Conservation (phyloP, 2,797 vertebrate species). For the Coluber constrictor region DNA sequence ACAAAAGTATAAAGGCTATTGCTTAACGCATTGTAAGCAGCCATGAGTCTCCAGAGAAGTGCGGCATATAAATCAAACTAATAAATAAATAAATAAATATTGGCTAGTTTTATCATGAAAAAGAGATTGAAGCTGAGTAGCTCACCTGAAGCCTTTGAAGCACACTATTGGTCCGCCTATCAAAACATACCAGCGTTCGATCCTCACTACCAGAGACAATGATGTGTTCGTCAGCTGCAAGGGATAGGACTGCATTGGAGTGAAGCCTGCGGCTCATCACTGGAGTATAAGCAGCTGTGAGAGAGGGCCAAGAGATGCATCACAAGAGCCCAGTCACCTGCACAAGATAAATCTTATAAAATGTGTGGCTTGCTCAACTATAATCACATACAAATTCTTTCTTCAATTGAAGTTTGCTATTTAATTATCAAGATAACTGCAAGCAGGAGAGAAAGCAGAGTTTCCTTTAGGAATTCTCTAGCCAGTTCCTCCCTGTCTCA, state of each 20-base stretch:
- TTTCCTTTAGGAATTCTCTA: neutral
- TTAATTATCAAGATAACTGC: neutral
- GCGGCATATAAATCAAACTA: too few species aligned
- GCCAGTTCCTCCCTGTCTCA: neutral
- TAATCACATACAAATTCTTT: neutral
- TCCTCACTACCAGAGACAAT: slow-evolving; percentile 89
- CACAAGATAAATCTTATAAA: neutral
- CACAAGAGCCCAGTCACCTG: slow-evolving; percentile 4
- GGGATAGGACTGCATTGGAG: slow-evolving; percentile 77
- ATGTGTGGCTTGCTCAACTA: neutral
- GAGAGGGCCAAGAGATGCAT: neutral
- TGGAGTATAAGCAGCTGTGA: slow-evolving; percentile 72
- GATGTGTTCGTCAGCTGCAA: slow-evolving; percentile 82
- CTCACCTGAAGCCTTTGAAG: slow-evolving; percentile 81
- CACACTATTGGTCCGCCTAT: slow-evolving; percentile 77
- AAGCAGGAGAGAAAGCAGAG: neutral
- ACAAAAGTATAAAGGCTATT: too few species aligned
- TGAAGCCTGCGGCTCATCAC: slow-evolving; percentile 83
- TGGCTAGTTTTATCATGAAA: neutral
- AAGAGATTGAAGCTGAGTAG: neutral
- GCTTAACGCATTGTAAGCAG: too few species aligned
- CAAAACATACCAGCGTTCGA: slow-evolving; percentile 82
- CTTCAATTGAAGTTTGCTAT: neutral
- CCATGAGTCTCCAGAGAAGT: too few species aligned
- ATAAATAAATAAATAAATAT: too few species aligned